Conservation (phyloP, 2,888 invertebrate genomes). For the Geotrupes spiniger region DNA sequence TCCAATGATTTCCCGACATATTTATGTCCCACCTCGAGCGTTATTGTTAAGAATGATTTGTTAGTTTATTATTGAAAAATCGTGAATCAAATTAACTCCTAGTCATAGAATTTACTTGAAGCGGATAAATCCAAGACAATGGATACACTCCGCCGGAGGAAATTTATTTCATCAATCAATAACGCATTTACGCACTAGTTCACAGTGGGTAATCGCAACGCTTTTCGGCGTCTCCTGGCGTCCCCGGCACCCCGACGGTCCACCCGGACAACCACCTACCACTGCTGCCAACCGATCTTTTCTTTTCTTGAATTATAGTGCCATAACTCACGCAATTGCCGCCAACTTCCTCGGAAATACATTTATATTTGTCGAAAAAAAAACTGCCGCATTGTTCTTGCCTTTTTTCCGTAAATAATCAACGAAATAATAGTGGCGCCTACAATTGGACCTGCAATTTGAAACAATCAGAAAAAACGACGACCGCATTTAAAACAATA, state of each 20-base stretch:
- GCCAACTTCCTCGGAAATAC: slow-evolving; percentile 47
- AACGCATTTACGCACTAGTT: neutral
- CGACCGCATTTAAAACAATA: slow-evolving; percentile 11
- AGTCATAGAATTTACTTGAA: too few species aligned
- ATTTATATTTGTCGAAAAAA: slow-evolving; percentile 40
- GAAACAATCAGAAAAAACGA: neutral
- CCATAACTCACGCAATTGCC: slow-evolving; percentile 49
- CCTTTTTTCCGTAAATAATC: slow-evolving; percentile 7
- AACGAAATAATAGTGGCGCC: slow-evolving; percentile 8
- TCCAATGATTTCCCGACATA: too few species aligned
- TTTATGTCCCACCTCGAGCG: too few species aligned
- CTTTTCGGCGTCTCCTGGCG: slow-evolving; percentile 16
- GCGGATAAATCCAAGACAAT: too few species aligned
- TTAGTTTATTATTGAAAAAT: too few species aligned
- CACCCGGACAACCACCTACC: slow-evolving; percentile 46
- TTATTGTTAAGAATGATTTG: too few species aligned
- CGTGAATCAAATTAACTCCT: too few species aligned
- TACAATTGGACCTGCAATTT: slow-evolving; percentile 2
- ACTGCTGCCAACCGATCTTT: slow-evolving; percentile 47
- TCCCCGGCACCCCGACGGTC: slow-evolving; percentile 28
- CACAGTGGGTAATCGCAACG: slow-evolving; percentile 12
- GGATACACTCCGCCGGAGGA: too few species aligned
- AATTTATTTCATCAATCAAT: too few species aligned
- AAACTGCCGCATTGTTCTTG: slow-evolving; percentile 16
- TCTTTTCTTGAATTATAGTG: slow-evolving; percentile 49